Percentiles rank a stretch among this genome's conserved stretches.
Evolutionary conservation across 2,888 invertebrate genomes (phyloP).

Genomic region (Melinaea menophilus): DNA sequence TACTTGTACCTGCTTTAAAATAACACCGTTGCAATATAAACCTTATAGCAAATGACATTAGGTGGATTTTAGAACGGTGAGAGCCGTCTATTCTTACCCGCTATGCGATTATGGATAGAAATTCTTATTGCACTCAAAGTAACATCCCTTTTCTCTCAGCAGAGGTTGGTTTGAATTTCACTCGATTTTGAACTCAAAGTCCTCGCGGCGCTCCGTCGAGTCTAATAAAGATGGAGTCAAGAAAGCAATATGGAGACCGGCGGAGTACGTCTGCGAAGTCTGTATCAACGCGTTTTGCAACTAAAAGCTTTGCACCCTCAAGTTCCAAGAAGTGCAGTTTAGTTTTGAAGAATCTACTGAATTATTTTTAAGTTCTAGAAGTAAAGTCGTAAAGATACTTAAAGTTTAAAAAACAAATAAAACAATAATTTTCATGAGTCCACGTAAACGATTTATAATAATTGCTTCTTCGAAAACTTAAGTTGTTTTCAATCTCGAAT

Average conservation of each 20-base stretch:
- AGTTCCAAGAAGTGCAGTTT: constrained; percentile 25
- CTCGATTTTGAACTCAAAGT: constrained; percentile 10
- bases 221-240: constrained; percentile 37
- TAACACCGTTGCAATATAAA: constrained; percentile 33
- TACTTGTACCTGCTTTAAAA: constrained; percentile 59
- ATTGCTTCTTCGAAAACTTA: no score
- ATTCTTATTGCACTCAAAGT: constrained; percentile 75
- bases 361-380: not conserved
- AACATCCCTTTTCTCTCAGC: constrained; percentile 72
- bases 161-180: constrained; percentile 50
- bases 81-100: constrained; percentile 48
- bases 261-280: constrained; percentile 40
- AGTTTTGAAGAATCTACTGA: not conserved
- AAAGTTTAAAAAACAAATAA: no score
- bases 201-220: not conserved
- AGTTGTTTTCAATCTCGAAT: no score
- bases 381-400: not conserved
- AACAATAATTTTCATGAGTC: no score
- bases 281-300: constrained; percentile 42
- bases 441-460: no score
- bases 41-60: constrained; percentile 17
- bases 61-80: constrained; percentile 33
- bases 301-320: constrained; percentile 42
- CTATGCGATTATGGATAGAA: constrained; percentile 66
- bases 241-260: constrained; percentile 43